A percentile compares a stretch with the other conserved stretches of the same genome.
These are phyloP conservation scores for Leguminivora glycinivorella DNA, from an alignment of 1,140 invertebrate genomes.

Conservation along the genomic window DNA sequence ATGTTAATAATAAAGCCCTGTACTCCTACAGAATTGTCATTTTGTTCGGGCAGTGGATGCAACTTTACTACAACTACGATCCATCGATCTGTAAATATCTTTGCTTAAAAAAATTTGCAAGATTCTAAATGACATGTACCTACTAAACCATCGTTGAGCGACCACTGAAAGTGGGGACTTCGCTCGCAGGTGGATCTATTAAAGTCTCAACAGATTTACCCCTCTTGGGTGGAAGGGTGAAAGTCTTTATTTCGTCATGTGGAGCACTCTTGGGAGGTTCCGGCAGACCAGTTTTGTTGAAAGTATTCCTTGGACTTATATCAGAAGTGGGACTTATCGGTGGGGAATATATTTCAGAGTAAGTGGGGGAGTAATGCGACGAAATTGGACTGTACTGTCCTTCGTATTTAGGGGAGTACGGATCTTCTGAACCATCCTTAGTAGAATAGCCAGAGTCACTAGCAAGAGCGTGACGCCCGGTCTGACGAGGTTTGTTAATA, in stretches of 20 bases:
- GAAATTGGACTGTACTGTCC: constrained; percentile 71
- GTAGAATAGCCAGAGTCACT: constrained; percentile 76
- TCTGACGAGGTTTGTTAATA: constrained; percentile 72
- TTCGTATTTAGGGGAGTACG: constrained; percentile 63
- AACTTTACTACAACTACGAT: background rate
- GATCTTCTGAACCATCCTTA: constrained; percentile 67
- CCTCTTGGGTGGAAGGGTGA: constrained; percentile 65
- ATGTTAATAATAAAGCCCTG: constrained; percentile 33
- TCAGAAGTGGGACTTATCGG: constrained; percentile 70
- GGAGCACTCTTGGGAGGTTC: constrained; percentile 75
- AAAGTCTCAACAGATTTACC: constrained; percentile 74
- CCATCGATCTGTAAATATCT: background rate
- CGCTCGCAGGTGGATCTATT: constrained; percentile 60
- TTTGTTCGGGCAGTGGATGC: constrained; percentile 31
- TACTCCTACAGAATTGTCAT: constrained; percentile 35
- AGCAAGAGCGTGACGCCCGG: constrained; percentile 75
- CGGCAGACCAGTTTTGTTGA: constrained; percentile 62
- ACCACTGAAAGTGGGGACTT: constrained; percentile 68
- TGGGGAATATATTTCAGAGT: constrained; percentile 75
- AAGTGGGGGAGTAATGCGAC: constrained; percentile 70
- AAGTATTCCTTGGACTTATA: constrained; percentile 63
- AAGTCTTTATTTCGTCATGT: constrained; percentile 66
- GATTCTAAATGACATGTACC: background rate
- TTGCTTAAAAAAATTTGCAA: background rate
- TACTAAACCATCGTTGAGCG: constrained; percentile 74